Evolutionary conservation across 2,888 invertebrate genomes (phyloP).

Genomic region (Xylota segnis): DNA sequence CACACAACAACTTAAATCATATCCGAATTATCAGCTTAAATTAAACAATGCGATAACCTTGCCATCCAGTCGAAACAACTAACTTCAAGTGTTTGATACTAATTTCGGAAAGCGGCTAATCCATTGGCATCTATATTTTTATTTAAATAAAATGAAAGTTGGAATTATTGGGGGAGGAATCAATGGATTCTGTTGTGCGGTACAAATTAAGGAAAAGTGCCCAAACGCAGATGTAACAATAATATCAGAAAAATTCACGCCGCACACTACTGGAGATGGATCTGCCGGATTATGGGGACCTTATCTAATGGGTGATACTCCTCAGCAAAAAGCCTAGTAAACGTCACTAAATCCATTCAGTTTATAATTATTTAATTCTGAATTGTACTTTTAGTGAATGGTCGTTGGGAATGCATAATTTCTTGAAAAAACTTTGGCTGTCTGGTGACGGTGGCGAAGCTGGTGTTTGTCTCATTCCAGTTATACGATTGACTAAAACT

Average conservation of each 20-base stretch:
- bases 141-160: conserved; percentile 36
- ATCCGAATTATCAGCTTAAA: too few species aligned
- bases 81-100: too few species aligned
- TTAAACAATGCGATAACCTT: too few species aligned
- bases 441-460: conserved; percentile 85
- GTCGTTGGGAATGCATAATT: conserved; percentile 87
- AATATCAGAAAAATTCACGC: conserved; percentile 88
- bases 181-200: conserved; percentile 89
- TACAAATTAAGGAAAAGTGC: conserved; percentile 87
- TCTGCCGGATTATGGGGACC: conserved; percentile 92
- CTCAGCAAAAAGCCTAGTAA: conserved; percentile 86
- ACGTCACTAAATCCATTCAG: conserved; percentile 60
- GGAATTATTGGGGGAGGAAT: conserved; percentile 91
- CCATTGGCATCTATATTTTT: too few species aligned
- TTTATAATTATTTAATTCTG: neutral
- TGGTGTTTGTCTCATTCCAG: conserved; percentile 85
- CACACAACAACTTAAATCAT: too few species aligned
- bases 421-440: conserved; percentile 87
- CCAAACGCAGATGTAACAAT: conserved; percentile 87
- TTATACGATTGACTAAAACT: conserved; percentile 83
- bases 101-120: too few species aligned
- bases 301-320: conserved; percentile 87
- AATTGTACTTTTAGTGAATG: conserved; percentile 86
- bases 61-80: too few species aligned
- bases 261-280: conserved; percentile 91